These are phyloP conservation scores for Sander lucioperca DNA, from an alignment of 2,113 vertebrate species.

Conservation along the genomic window DNA sequence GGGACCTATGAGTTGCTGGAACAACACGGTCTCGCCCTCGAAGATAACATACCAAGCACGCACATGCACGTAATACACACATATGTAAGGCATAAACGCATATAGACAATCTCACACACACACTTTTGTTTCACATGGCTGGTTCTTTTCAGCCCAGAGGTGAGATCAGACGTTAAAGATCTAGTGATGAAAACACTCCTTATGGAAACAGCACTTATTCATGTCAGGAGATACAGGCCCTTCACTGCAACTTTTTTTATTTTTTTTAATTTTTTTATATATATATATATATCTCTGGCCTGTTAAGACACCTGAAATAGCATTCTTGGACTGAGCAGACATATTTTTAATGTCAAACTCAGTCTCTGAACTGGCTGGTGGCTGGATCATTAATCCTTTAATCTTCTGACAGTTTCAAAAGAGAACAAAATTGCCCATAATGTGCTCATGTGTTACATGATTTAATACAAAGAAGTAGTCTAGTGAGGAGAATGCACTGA, in stretches of 20 bases:
- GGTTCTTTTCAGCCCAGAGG: slow-evolving; percentile 67
- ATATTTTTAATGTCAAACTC: slow-evolving; percentile 54
- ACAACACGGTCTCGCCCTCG: slow-evolving; percentile 69
- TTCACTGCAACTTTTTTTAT: slow-evolving; percentile 12
- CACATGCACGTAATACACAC: slow-evolving; percentile 42
- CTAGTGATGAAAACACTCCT: slow-evolving; percentile 60
- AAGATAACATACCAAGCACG: slow-evolving; percentile 69
- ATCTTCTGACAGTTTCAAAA: slow-evolving; percentile 51
- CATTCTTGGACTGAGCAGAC: slow-evolving; percentile 39
- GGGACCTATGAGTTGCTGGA: slow-evolving; percentile 71
- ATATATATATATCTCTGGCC: slow-evolving; percentile 10
- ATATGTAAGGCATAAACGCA: slow-evolving; percentile 32
- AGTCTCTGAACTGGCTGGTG: slow-evolving; percentile 36
- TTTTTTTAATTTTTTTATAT: too few species aligned
- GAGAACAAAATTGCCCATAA: slow-evolving; percentile 38
- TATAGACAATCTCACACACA: slow-evolving; percentile 14
- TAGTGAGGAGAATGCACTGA: slow-evolving; percentile 19
- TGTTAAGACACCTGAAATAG: slow-evolving; percentile 62
- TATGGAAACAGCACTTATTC: slow-evolving; percentile 55
- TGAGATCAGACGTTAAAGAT: slow-evolving; percentile 75
- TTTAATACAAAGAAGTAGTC: slow-evolving; percentile 32
- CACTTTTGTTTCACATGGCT: slow-evolving; percentile 66
- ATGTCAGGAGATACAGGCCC: slow-evolving; percentile 52
- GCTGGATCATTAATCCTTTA: slow-evolving; percentile 53
- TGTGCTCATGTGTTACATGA: slow-evolving; percentile 38